Evolutionary conservation across 1,140 invertebrate genomes (phyloP), one percentile per base, ranked within the genome.

Genomic region (Drosophila equinoxialis): DNA sequence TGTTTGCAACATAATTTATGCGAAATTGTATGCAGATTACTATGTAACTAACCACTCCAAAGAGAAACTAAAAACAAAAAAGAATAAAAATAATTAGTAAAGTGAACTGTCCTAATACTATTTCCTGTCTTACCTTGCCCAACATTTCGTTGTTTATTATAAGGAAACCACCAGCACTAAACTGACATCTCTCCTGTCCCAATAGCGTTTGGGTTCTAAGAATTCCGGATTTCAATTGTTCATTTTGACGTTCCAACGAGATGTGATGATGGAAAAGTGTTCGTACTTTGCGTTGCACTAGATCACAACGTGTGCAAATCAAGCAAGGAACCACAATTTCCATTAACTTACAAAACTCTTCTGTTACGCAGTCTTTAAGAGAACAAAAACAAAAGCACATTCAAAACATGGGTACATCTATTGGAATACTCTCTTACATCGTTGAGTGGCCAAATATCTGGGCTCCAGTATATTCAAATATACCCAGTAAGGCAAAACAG

Each of bases 1-100:
- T 48, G 14, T 48, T 48, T 3, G 59, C 58, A 10, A 54, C 45
- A 4, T 83, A 17, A 13, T 66, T 70, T 17, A 78, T 41, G 10
- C 85, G 82, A 37, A 89, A 89, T 69, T 89, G 84, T 30, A 89
- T 89, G 66, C 85, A 80, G 59, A 89, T 74, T 6, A 89, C 74
- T 23, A 89, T 78, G 13, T 89, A 89, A 68, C 71, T 78, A 20
- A 74, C n/a, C 55, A 81, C 55, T 55, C 73, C 84, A n/a, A 84
- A 89, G 0, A 89, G 17, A 17, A 89, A 89, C 84, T 89, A 11
- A 5, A 14, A 20, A n/a, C n/a, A 17, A 6, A 20, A 13, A 0
- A 6, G 10, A 51, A 17, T 48, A 0, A 48, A n/a, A 8, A 0
- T 3, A 37, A 7, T 1, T n/a, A 0, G 2, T 11, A 5, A 6